Evolutionary conservation across 2,113 vertebrate species (phyloP).

Genomic region (Neotragus moschatus): DNA sequence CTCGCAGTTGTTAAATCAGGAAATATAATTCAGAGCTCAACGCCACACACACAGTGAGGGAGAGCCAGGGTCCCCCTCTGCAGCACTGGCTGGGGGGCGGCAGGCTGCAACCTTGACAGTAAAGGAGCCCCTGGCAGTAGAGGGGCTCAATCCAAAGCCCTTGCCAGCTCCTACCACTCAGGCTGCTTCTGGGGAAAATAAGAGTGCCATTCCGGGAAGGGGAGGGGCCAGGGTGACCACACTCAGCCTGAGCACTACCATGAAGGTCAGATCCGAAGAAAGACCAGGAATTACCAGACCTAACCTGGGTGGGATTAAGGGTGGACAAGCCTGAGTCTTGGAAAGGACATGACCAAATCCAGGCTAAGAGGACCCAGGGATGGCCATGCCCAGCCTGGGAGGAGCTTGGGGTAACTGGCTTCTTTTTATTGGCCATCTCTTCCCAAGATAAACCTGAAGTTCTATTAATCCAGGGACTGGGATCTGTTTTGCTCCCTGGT

Average conservation of each 20-base stretch:
- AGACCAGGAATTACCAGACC: background rate
- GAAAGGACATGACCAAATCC: background rate
- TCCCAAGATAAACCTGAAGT: background rate
- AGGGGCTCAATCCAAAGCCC: background rate
- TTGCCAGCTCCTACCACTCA: background rate
- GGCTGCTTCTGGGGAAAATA: background rate
- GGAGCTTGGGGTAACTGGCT: background rate
- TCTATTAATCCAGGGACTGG: background rate
- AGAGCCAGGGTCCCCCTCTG: background rate
- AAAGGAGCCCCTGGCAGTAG: background rate
- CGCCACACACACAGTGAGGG: background rate
- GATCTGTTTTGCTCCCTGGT: background rate
- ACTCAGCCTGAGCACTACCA: background rate
- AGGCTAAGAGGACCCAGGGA: background rate
- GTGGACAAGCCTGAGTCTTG: background rate
- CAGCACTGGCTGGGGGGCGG: background rate
- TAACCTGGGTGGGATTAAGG: background rate
- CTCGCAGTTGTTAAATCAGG: constrained; percentile 75
- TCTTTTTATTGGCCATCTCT: background rate
- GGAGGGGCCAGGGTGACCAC: background rate
- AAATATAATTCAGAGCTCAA: constrained; percentile 64
- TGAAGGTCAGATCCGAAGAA: background rate
- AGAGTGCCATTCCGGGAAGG: background rate
- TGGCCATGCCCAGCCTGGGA: background rate
- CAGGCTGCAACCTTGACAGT: accelerated